Percentiles rank a stretch among this genome's conserved stretches.
These are phyloP conservation scores for Hypotaenidia philippensis DNA, from an alignment of 2,797 vertebrate species.

Conservation along the genomic window DNA sequence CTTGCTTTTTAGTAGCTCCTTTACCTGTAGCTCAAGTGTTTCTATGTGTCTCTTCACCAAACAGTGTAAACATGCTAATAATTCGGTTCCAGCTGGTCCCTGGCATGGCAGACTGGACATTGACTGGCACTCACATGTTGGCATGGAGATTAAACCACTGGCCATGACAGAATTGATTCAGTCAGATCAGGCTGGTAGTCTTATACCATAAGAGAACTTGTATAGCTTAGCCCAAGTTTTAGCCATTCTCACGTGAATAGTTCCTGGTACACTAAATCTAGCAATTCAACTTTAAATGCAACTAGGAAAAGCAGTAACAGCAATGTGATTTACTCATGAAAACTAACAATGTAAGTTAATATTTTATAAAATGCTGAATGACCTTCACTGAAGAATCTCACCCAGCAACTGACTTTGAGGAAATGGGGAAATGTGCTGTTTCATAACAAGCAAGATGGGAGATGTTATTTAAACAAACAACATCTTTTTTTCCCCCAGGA, in stretches of 20 bases:
- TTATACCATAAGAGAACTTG: background rate
- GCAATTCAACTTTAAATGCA: background rate
- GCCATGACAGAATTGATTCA: background rate
- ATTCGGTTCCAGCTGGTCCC: background rate
- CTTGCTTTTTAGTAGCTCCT: background rate
- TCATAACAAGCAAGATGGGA: constrained; percentile 24
- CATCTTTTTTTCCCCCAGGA: constrained; percentile 8
- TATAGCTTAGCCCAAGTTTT: background rate
- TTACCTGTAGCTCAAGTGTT: background rate
- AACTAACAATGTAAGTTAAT: background rate
- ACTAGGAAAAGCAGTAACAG: background rate
- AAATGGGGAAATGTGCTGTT: constrained; percentile 38
- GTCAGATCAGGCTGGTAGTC: background rate
- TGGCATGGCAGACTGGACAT: too few relatives aligned
- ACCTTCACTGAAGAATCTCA: constrained; percentile 18
- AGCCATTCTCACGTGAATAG: background rate
- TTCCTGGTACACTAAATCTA: background rate
- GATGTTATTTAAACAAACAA: constrained; percentile 50
- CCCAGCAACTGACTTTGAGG: constrained; percentile 22
- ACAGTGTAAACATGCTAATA: background rate
- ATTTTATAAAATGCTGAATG: background rate
- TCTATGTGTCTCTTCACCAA: background rate
- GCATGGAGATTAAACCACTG: background rate
- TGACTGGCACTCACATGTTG: background rate
- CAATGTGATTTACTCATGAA: constrained; percentile 14